Base-by-base conservation (phyloP, 1,140 invertebrate species). In the Drosophila ironensis region DNA sequence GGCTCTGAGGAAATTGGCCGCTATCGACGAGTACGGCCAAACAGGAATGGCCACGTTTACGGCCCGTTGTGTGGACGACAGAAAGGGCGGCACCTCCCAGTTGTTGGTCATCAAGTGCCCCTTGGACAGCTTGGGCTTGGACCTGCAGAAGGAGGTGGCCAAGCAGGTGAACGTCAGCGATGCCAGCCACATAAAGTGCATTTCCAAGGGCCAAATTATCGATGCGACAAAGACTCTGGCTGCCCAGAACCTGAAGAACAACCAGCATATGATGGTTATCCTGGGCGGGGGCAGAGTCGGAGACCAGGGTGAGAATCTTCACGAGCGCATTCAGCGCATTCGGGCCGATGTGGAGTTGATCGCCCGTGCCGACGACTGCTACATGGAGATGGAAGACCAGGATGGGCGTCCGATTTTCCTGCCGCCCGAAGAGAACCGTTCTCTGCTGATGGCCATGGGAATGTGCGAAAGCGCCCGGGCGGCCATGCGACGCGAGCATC, bases 401-500 rank as follows among this genome's bases (percentile, higher is more conserved):
- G 92, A 93, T 40, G 95, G 95, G 5, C 93, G 94, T 75, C 76
- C 92, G 1, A 87, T 96, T 2, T 90, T 93, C 24, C 87, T 96
- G 20, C 95, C 95, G 0, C 70, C 90, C 6, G 77, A 91, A 3
- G 95, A 96, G 82, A 92, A 91, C 52, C 92, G 93, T 75, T 91
- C 94, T 0, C 82, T 97, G 3, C 91, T 94, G 44, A 91, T 95
- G 24, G 95, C 94, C 0, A 93, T 97, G 91, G 92, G 94, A 4
- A 90, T 96, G 27, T 94, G 95, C 89, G 95, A 96, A 87, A 94
- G 95, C 70, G 95, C 94, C 1, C 90, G 94, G 38, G 90, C 92
- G 2, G 93, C 93, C 1, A 88, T 95, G 64, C 93, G 93, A 54
- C 89, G 90, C 11, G 91, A 93, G 46, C 92, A 95, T 56, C 94